Conservation (phyloP, 2,888 invertebrate genomes). For the Azorinus chamasolen region DNA sequence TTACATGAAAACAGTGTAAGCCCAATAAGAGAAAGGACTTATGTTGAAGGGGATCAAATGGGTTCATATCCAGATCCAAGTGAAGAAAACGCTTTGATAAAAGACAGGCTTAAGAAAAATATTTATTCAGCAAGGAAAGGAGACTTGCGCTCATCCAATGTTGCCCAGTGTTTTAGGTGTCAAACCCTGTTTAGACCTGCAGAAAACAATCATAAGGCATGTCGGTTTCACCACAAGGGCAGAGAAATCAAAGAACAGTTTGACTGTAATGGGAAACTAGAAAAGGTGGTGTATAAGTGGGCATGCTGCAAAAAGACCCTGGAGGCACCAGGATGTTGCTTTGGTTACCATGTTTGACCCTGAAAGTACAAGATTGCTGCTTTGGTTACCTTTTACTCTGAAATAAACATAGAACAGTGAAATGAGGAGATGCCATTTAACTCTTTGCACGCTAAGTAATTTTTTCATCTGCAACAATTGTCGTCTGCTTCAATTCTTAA, state of each 20-base stretch:
- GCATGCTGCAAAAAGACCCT: slow-evolving; percentile 79
- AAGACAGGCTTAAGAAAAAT: slow-evolving; percentile 68
- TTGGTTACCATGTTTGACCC: slow-evolving; percentile 74
- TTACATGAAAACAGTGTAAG: slow-evolving; percentile 14
- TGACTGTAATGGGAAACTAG: slow-evolving; percentile 71
- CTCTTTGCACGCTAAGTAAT: too few relatives aligned
- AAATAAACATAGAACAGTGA: too few relatives aligned
- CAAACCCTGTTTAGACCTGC: slow-evolving; percentile 74
- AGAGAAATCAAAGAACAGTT: slow-evolving; percentile 77
- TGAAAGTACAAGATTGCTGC: neutral
- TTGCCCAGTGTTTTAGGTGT: slow-evolving; percentile 79
- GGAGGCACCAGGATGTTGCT: slow-evolving; percentile 76
- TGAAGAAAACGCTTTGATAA: slow-evolving; percentile 71
- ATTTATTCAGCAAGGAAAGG: slow-evolving; percentile 64
- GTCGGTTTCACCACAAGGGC: slow-evolving; percentile 79
- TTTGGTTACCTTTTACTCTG: too few relatives aligned
- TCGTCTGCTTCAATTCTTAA: too few relatives aligned
- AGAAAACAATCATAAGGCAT: slow-evolving; percentile 78
- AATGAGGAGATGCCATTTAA: too few relatives aligned
- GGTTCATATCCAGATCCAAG: slow-evolving; percentile 63
- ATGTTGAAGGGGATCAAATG: slow-evolving; percentile 75
- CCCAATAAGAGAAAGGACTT: slow-evolving; percentile 66
- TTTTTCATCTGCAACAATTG: too few relatives aligned
- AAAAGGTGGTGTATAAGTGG: slow-evolving; percentile 78
- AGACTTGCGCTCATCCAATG: slow-evolving; percentile 60